Percentiles rank a stretch among this genome's conserved stretches.
Evolutionary conservation across 2,113 vertebrate genomes (phyloP).

Genomic region (Tachuris rubrigastra): DNA sequence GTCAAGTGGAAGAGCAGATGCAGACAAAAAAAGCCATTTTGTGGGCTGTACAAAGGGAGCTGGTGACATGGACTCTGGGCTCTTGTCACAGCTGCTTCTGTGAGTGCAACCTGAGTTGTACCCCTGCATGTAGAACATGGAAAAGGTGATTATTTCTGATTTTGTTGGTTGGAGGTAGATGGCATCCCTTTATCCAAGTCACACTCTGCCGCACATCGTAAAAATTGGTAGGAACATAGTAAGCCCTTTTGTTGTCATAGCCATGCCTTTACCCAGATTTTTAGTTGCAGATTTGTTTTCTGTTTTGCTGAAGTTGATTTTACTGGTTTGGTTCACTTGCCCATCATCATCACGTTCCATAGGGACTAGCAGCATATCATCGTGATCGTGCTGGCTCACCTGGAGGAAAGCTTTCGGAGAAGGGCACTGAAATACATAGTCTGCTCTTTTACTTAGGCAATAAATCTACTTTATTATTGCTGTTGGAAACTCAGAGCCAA

Average conservation of each 20-base stretch:
- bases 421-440: neutral
- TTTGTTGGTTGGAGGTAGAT: neutral
- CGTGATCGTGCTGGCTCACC: fast-evolving
- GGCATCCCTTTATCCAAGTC: neutral
- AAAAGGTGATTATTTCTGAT: neutral
- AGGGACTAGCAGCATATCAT: neutral
- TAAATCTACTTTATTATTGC: constrained; percentile 56
- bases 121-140: fast-evolving
- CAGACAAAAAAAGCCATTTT: neutral
- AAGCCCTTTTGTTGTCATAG: neutral
- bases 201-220: neutral
- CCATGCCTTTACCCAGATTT: neutral
- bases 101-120: neutral
- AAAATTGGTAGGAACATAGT: neutral
- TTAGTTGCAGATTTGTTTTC: neutral
- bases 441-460: constrained; percentile 49
- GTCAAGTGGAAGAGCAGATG: neutral
- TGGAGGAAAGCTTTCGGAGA: constrained; percentile 11
- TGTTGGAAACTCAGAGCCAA: constrained; percentile 28
- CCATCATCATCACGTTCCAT: neutral
- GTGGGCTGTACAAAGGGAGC: neutral
- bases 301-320: neutral
- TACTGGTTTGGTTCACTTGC: neutral
- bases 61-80: neutral
- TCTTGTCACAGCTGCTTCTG: neutral